Percentiles rank a stretch among this genome's conserved stretches.
These are phyloP conservation scores for Brachionus paranguensis DNA, from an alignment of 1,140 invertebrate species.

Conservation along the genomic window DNA sequence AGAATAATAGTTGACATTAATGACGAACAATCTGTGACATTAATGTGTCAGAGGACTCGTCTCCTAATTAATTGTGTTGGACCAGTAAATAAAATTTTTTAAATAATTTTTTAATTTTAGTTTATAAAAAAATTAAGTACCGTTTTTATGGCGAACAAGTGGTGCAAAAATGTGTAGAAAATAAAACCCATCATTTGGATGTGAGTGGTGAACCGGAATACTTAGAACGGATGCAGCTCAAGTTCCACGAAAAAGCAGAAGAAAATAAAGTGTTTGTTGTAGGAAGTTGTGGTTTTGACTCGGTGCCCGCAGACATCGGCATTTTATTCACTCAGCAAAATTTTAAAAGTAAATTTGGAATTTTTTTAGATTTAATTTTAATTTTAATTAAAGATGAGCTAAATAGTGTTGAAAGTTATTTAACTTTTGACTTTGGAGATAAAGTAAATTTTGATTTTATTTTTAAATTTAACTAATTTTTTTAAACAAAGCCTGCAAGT, in stretches of 20 bases:
- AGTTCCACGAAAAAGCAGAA: slow-evolving; percentile 70
- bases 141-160: slow-evolving; percentile 81
- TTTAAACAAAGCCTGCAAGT: neutral
- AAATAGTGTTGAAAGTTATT: slow-evolving; percentile 70
- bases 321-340: slow-evolving; percentile 60
- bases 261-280: slow-evolving; percentile 74
- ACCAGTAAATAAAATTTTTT: slow-evolving; percentile 58
- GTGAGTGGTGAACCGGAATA: slow-evolving; percentile 83
- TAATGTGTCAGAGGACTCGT: slow-evolving; percentile 69
- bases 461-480: neutral
- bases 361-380: slow-evolving; percentile 43
- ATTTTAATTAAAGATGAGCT: slow-evolving; percentile 60
- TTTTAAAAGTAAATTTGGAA: neutral
- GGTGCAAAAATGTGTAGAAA: slow-evolving; percentile 77
- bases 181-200: slow-evolving; percentile 77
- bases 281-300: slow-evolving; percentile 81
- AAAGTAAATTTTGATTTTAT: slow-evolving; percentile 34
- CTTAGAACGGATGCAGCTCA: slow-evolving; percentile 74
- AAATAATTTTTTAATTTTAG: neutral
- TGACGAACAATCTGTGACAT: slow-evolving; percentile 65
- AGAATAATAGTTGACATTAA: slow-evolving; percentile 72
- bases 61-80: slow-evolving; percentile 80
- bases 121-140: slow-evolving; percentile 57
- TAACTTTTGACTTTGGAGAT: slow-evolving; percentile 51
- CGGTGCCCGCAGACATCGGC: slow-evolving; percentile 78